Evolutionary conservation across 2,888 invertebrate species (phyloP), one percentile per base, ranked within the genome.

Genomic region (Xestia ashworthii): DNA sequence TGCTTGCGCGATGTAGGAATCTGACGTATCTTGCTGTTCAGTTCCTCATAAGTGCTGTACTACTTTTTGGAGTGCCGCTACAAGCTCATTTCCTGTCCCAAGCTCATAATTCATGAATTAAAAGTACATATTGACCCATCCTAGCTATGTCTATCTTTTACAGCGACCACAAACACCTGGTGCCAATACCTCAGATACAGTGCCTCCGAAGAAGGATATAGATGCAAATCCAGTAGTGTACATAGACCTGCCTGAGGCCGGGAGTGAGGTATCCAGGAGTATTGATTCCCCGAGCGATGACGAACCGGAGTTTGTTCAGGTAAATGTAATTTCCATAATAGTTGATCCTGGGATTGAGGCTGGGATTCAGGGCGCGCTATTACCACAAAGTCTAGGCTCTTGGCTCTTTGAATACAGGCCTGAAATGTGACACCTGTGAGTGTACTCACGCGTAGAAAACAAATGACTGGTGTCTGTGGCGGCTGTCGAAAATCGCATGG

Each of bases 231-330:
- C 93, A 3, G 92, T 92, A 0, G 92, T 95, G 1, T 94, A 94
- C 76, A 93, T 94, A 16, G 94, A 94, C 11, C 44, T 95, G 12
- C 94, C 95, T 0, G 92, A 92, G 4, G 81, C 81, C n/a, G 90
- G 89, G 0, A 94, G 92, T 65, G 89, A 87, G 5, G 92, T 93
- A 0, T 80, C 88, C 0, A 79, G 74, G 4, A 89, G 83, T 8
- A 82, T 79, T 0, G 78, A 66, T 14, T 50, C 60, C 0, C 76
- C 83, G 0, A 76, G 69, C 0, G 84, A 83, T 3, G 81, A 84
- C 0, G 91, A 93, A 50, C 90, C 91, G 0, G 82, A 87, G 0
- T 93, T 88, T 74, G 92, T 94, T 0, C 91, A 93, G 89, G 94
- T 94, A 79, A 58, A 44, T 12, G 4, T 14, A 9, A 6, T 32